A percentile compares a stretch with the other conserved stretches of the same genome.
phyloP scores from a whole-genome alignment of 2,888 invertebrate genomes.

The Cheilosia variabilis region DNA sequence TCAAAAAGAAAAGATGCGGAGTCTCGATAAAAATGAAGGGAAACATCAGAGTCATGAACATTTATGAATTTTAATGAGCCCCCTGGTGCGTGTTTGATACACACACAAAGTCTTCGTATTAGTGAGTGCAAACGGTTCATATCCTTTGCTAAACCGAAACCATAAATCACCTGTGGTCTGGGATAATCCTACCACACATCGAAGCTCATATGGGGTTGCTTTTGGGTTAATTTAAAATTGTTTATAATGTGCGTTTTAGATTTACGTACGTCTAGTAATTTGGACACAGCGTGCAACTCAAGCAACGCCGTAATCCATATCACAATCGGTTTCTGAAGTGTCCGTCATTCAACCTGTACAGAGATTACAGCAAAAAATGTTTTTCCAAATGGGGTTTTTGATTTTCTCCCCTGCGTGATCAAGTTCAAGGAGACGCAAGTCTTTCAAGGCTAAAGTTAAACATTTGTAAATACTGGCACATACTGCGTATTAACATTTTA shows the following conservation, averaged over 20 bases:
- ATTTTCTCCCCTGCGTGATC: conserved; percentile 5
- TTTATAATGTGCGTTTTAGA: neutral
- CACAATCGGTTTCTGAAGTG: neutral
- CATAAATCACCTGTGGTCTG: conserved; percentile 41
- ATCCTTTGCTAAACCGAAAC: conserved; percentile 57
- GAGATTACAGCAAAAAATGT: neutral
- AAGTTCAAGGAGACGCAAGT: conserved; percentile 55
- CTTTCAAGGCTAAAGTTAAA: conserved; percentile 2
- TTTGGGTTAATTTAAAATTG: neutral
- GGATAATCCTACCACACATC: neutral
- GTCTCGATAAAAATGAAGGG: conserved; percentile 26
- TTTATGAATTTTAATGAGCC: conserved; percentile 60
- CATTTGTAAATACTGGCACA: conserved; percentile 15
- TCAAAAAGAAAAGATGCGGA: conserved; percentile 8
- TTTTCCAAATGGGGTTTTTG: neutral
- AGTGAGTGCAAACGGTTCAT: conserved; percentile 55
- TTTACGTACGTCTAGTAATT: neutral
- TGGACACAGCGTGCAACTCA: too few species aligned
- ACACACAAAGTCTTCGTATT: conserved; percentile 21
- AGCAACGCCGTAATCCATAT: neutral
- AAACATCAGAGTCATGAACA: conserved; percentile 23
- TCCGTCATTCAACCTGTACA: neutral
- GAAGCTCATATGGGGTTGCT: neutral
- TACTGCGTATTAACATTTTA: conserved; percentile 13
- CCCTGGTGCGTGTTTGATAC: conserved; percentile 35